Percentiles rank a stretch among this genome's conserved stretches.
Conservation (phyloP, 2,797 vertebrate species). For the Etheostoma nigrum region DNA sequence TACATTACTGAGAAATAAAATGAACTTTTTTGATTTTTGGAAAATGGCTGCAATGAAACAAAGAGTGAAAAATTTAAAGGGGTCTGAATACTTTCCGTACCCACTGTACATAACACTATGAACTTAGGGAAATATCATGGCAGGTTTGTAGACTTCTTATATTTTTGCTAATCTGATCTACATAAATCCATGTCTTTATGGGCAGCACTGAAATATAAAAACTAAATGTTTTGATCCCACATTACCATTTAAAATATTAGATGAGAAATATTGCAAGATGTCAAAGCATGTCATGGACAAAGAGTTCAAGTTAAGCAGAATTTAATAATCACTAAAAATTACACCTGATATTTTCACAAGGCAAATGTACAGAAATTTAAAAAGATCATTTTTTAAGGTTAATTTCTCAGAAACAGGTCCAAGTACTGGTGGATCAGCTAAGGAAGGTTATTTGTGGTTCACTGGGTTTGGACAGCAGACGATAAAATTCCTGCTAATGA, state of each 20-base stretch:
- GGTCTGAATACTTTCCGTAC: no score
- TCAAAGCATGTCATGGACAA: constrained; percentile 12
- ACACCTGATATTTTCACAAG: constrained; percentile 9
- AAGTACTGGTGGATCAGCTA: not conserved
- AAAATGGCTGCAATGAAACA: no score
- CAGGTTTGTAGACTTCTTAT: not conserved
- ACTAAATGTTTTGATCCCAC: not conserved
- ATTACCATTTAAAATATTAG: not conserved
- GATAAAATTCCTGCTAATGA: not conserved
- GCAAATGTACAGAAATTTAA: constrained; percentile 1
- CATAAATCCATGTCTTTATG: not conserved
- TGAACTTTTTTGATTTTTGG: no score
- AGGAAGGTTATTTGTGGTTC: not conserved
- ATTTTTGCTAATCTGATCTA: not conserved
- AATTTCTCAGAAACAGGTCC: not conserved
- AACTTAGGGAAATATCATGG: not conserved
- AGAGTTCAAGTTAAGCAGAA: constrained; percentile 1
- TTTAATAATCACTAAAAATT: constrained; percentile 57
- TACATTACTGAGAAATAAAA: no score
- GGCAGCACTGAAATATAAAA: not conserved
- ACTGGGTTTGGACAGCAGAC: constrained; percentile 13
- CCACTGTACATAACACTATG: not conserved
- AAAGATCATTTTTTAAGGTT: not conserved
- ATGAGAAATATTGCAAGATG: not conserved
- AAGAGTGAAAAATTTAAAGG: no score